Conservation (phyloP, 2,888 invertebrate species). For the Cyaniris semiargus region DNA sequence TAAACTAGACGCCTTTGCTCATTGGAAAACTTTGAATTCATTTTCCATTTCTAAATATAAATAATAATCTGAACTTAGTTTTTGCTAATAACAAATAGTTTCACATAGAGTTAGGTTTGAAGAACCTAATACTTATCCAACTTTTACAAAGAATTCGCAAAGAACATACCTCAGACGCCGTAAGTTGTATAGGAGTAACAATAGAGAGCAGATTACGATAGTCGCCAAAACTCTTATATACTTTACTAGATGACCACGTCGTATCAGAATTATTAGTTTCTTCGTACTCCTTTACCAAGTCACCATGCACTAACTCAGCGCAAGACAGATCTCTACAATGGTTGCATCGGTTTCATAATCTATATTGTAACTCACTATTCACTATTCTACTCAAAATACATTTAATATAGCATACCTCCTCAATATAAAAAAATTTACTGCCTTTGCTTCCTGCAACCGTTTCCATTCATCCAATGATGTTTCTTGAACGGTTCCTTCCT, state of each 20-base stretch:
- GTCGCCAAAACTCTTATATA: conserved; percentile 68
- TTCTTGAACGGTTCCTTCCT: conserved; percentile 39
- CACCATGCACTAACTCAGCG: conserved; percentile 64
- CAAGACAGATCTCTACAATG: conserved; percentile 59
- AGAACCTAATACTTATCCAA: neutral
- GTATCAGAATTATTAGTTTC: conserved; percentile 60
- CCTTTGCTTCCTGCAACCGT: conserved; percentile 57
- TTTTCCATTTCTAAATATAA: conserved; percentile 67
- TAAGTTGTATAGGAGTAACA: conserved; percentile 61
- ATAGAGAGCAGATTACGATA: conserved; percentile 60
- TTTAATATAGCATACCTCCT: conserved; percentile 47
- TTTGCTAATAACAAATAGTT: neutral
- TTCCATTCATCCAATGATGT: conserved; percentile 50
- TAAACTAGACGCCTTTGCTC: conserved; percentile 61
- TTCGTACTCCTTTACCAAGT: conserved; percentile 58
- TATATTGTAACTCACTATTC: neutral
- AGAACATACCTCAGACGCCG: conserved; percentile 61
- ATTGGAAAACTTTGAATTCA: conserved; percentile 61
- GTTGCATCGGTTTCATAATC: neutral
- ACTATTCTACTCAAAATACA: neutral
- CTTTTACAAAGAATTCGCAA: neutral
- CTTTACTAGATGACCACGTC: conserved; percentile 67
- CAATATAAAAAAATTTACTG: conserved; percentile 62
- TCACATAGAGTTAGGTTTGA: too few species aligned
- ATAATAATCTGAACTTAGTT: neutral